phyloP scores from a whole-genome alignment of 2,113 vertebrate species.

The Aptenodytes forsteri region DNA sequence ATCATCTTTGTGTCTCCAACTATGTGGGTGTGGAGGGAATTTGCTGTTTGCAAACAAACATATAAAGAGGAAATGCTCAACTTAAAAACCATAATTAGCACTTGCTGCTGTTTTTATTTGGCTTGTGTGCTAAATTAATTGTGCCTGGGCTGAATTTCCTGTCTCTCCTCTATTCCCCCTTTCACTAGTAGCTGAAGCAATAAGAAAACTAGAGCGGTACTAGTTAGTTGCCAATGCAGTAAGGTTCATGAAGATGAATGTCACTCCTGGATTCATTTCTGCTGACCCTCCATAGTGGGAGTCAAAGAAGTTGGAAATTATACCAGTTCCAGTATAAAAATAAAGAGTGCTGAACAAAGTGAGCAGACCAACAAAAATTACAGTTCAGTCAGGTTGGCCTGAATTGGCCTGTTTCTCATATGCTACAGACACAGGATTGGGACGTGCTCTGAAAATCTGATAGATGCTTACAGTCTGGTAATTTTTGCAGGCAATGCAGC shows the following conservation, averaged over 20 bases:
- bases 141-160: background rate
- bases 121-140: background rate
- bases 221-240: background rate
- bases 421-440: background rate
- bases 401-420: background rate
- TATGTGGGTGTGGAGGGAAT: background rate
- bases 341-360: background rate
- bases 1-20: background rate
- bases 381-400: background rate
- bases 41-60: conserved; percentile 55
- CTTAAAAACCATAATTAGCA: conserved; percentile 33
- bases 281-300: background rate
- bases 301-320: background rate
- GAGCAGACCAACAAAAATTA: background rate
- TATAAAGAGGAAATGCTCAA: background rate
- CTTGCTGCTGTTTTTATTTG: background rate
- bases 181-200: background rate
- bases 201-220: background rate
- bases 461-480: background rate
- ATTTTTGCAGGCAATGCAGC: background rate
- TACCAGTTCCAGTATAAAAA: background rate
- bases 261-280: background rate
- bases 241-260: background rate
- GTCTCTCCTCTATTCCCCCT: background rate
- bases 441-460: background rate